Evolutionary conservation across 2,888 invertebrate genomes (phyloP), one percentile per base, ranked within the genome.

Genomic region (Ochropacha duplaris): DNA sequence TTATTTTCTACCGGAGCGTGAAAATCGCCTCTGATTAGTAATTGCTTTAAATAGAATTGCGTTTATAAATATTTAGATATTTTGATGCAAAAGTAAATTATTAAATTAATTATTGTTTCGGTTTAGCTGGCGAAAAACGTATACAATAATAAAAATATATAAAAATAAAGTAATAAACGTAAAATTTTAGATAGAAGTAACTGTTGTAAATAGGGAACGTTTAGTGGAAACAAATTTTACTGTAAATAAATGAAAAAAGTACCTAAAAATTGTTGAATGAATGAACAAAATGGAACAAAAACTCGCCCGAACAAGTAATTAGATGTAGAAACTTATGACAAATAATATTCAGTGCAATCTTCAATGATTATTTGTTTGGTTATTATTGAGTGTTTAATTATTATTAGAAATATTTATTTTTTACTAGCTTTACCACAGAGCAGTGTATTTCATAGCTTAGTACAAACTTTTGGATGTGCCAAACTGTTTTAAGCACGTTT

Each of bases 251-350:
- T 72, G 71, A 73, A 64, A 39, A 75, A 78, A 74, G 70, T 82
- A 83, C 72, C 75, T 81, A 65, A 76, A 82, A 81, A 75, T 88
- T 88, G 80, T 80, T 76, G 81, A 84, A 84, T 78, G 70, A 74
- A 76, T 81, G 83, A 87, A 84, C 82, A 86, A 90, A 84, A 86
- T 85, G 92, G 92, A 92, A 92, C 92, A 90, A 84, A 86, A 83
- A 90, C 92, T 92, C 92, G 92, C 92, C 86, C 84, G 88, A 90
- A 84, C 88, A 90, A 88, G 76, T 86, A 86, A 84, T 85, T 88
- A 91, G 87, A 76, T 74, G 78, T 89, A 90, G 86, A 76, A 61
- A 79, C 61, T 70, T 67, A 73, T 69, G 81, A 85, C 79, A 82
- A 86, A 83, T 80, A 81, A 82, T 77, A 74, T 71, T 77, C 81